Evolutionary conservation across 2,113 vertebrate genomes (phyloP), one percentile per base, ranked within the genome.

Genomic region (Pseudopodoces humilis): DNA sequence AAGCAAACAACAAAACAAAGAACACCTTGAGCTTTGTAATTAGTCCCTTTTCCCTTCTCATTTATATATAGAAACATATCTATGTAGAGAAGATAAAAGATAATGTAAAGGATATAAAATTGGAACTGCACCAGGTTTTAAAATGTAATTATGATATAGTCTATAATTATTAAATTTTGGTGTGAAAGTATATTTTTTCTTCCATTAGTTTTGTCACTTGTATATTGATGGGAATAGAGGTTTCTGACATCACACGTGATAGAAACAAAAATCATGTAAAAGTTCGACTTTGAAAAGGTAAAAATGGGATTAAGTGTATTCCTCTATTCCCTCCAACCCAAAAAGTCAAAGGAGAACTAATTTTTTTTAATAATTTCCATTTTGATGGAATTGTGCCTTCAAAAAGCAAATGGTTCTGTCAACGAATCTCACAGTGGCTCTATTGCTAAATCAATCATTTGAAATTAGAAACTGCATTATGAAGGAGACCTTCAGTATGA

Each of bases 321-420:
- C 63, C 39, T 35, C 4, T 86, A 15, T 31, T 43, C 6, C 3
- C 20, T 90, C 11, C 63, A 90, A 74, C 19, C 8, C 10, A 77
- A 90, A 85, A 88, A 60, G 39, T 59, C 55, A 68, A 67, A 92
- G n/a, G 39, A 90, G 94, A 95, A 92, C 35, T 41, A 88, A 52
- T 44, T 69, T 75, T 89, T 85, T 31, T 60, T 4, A 55, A 46
- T 56, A 0, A 78, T 93, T 95, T 94, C 79, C 50, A 86, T 93
- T 78, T 86, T 83, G 83, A 92, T 91, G 44, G 76, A 92, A 86
- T 80, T 88, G 46, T 5, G 3, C 35, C 78, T 93, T 93, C 76
- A 92, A 50, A 90, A 95, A 88, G 47, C 71, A 96, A 97, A 93
- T 83, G 52, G 17, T 72, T 88, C 76, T 88, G 72, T 88, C 88